A percentile compares a stretch with the other conserved stretches of the same genome.
Conservation (phyloP, 2,113 vertebrate genomes). For the Tapirus terrestris region DNA sequence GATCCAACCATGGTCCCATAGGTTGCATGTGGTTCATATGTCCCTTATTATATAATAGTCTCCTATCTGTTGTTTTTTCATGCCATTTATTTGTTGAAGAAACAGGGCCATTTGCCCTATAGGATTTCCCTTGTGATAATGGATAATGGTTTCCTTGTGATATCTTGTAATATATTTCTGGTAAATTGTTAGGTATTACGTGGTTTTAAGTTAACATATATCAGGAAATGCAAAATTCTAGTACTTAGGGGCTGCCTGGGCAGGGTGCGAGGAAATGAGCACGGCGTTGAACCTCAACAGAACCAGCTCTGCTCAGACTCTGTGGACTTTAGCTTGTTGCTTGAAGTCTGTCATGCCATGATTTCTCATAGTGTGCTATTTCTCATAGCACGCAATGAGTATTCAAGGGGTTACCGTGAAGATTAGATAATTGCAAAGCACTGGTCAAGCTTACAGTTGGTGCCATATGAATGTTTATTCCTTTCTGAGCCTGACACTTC, state of each 20-base stretch:
- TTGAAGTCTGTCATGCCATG: neutral
- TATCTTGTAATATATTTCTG: neutral
- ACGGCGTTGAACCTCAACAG: neutral
- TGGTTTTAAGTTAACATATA: neutral
- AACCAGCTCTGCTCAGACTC: neutral
- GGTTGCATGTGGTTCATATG: neutral
- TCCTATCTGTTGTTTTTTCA: neutral
- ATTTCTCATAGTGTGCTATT: neutral
- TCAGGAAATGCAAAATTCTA: neutral
- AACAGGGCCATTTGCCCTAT: neutral
- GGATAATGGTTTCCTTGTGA: neutral
- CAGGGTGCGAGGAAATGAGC: neutral
- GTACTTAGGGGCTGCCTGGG: neutral
- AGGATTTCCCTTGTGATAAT: neutral
- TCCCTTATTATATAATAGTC: neutral
- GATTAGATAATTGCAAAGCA: neutral
- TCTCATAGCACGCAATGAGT: neutral
- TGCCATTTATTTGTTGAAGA: neutral
- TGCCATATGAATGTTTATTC: neutral
- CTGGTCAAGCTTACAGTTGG: neutral
- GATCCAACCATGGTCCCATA: neutral
- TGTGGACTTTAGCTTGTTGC: neutral
- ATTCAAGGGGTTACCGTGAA: neutral
- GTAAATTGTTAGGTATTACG: neutral
- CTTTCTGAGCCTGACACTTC: neutral